Percentiles rank a stretch among this genome's conserved stretches.
Conservation (phyloP, 2,888 invertebrate species). For the Zonitis immaculata region DNA sequence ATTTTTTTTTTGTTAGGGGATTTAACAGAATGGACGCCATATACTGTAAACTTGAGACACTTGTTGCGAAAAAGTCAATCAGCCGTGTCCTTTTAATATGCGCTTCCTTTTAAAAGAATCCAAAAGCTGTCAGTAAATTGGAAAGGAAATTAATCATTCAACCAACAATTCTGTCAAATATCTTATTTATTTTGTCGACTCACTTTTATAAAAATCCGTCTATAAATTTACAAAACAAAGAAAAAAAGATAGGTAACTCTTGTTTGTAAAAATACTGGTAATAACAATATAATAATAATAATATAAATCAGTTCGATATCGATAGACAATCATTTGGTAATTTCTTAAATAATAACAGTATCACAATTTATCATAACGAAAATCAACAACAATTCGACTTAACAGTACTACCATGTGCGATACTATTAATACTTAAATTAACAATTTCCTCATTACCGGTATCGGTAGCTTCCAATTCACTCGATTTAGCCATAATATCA, state of each 20-base stretch:
- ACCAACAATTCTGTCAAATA: background rate
- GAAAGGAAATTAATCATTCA: background rate
- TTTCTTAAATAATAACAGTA: background rate
- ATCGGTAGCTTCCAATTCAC: conserved; percentile 57
- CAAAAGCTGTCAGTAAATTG: conserved; percentile 5
- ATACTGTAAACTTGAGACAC: background rate
- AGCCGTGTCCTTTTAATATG: conserved; percentile 13
- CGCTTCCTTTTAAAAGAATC: conserved; percentile 9
- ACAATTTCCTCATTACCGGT: conserved; percentile 61
- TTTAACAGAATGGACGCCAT: background rate
- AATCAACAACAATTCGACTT: conserved; percentile 57
- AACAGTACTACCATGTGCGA: conserved; percentile 65
- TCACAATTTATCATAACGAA: background rate
- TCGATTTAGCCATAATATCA: conserved; percentile 51
- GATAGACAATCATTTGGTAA: background rate
- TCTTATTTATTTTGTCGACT: background rate
- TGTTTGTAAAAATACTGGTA: background rate
- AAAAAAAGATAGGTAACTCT: background rate
- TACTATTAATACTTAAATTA: conserved; percentile 60
- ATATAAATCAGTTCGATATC: background rate
- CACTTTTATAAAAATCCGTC: background rate
- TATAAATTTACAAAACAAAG: background rate
- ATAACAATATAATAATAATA: background rate
- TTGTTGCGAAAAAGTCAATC: conserved; percentile 6
- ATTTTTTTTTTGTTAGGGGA: background rate